Conservation (phyloP, 2,797 vertebrate genomes). For the Thaleichthys pacificus region DNA sequence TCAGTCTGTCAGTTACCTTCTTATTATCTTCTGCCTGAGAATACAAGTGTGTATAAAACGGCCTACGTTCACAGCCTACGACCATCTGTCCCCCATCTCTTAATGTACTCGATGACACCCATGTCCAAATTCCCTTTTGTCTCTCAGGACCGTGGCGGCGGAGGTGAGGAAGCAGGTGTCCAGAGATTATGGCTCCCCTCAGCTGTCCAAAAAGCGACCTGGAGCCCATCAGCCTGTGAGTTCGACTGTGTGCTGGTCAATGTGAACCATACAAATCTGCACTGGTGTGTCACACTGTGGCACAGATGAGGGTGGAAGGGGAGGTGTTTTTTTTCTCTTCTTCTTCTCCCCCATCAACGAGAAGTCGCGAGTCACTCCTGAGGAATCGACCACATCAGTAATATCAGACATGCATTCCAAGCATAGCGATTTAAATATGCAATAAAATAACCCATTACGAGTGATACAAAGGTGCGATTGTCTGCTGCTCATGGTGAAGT, state of each 20-base stretch:
- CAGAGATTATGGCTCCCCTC: slow-evolving; percentile 88
- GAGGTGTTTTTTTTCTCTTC: no score
- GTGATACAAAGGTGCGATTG: no score
- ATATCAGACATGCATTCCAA: no score
- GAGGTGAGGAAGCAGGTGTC: slow-evolving; percentile 92
- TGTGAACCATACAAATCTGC: neutral
- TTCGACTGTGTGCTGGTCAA: slow-evolving; percentile 36
- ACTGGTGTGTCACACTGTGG: no score
- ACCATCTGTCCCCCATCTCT: neutral
- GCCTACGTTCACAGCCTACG: neutral
- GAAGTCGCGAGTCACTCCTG: no score
- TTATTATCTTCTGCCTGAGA: neutral
- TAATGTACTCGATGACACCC: neutral
- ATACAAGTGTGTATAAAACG: neutral
- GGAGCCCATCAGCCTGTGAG: slow-evolving; percentile 78
- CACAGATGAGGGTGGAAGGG: no score
- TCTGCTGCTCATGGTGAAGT: no score
- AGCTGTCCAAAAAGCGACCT: slow-evolving; percentile 83
- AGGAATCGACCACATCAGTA: no score
- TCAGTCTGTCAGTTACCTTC: no score
- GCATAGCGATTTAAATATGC: no score
- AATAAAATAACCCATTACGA: no score
- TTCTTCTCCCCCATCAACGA: no score
- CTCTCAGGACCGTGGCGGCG: slow-evolving; percentile 83
- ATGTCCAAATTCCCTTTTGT: neutral